Percentiles rank a stretch among this genome's conserved stretches.
Conservation (phyloP, 2,888 invertebrate species). For the Lasioglossum morio region DNA sequence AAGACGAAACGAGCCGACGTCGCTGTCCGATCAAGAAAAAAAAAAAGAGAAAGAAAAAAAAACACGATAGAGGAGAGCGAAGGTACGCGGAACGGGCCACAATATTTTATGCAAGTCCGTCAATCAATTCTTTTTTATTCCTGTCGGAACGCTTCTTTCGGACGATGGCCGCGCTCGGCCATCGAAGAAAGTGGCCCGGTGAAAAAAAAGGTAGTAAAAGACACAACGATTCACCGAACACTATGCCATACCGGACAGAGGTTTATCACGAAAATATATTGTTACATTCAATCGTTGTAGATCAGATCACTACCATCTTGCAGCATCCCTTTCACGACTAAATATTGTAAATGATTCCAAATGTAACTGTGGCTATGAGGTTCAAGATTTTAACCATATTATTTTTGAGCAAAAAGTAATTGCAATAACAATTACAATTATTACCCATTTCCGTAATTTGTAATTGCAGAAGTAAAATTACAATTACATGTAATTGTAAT, state of each 20-base stretch:
- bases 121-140: constrained; percentile 44
- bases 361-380: too few species aligned
- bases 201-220: constrained; percentile 29
- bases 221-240: background rate
- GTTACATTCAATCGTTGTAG: too few species aligned
- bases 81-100: constrained; percentile 22
- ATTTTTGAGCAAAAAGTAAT: too few species aligned
- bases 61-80: background rate
- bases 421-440: too few species aligned
- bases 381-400: too few species aligned
- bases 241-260: background rate
- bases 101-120: constrained; percentile 46
- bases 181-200: constrained; percentile 19
- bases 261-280: too few species aligned
- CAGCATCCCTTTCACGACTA: too few species aligned
- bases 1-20: constrained; percentile 9
- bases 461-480: too few species aligned
- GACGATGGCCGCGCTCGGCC: background rate
- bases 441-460: too few species aligned
- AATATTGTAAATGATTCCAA: too few species aligned
- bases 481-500: too few species aligned
- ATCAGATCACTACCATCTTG: too few species aligned
- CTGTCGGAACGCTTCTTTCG: constrained; percentile 15
- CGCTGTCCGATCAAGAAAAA: constrained; percentile 18
- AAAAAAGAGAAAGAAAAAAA: constrained; percentile 27